Evolutionary conservation across 1,140 invertebrate genomes (phyloP).

Genomic region (Aphelenchoides besseyi): DNA sequence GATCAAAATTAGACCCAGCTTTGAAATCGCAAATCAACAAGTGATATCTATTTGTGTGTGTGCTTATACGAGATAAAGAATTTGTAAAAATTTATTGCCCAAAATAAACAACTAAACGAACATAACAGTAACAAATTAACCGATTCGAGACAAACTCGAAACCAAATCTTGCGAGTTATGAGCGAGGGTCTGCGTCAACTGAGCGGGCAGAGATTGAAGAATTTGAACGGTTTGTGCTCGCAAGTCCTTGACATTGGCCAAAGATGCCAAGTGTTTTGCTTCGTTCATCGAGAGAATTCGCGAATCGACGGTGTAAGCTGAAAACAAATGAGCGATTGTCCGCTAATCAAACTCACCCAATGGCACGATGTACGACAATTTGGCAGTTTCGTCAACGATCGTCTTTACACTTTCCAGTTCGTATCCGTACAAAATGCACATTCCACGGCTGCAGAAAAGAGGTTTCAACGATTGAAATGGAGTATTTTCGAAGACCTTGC

Average conservation of each 20-base stretch:
- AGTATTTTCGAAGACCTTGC: constrained; percentile 48
- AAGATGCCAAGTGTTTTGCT: constrained; percentile 33
- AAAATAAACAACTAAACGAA: neutral
- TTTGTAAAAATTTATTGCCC: neutral
- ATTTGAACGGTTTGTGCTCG: constrained; percentile 51
- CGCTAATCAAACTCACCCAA: constrained; percentile 33
- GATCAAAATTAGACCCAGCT: neutral
- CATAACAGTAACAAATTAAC: neutral
- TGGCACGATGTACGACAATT: constrained; percentile 44
- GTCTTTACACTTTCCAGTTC: constrained; percentile 38
- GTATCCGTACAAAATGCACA: constrained; percentile 36
- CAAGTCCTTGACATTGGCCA: constrained; percentile 38
- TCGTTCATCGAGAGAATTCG: constrained; percentile 44
- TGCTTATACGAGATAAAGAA: neutral
- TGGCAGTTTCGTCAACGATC: constrained; percentile 41
- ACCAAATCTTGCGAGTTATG: constrained; percentile 23
- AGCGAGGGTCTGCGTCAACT: constrained; percentile 31
- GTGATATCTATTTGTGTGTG: neutral
- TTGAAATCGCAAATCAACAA: neutral
- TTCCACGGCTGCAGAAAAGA: constrained; percentile 27
- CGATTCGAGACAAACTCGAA: constrained; percentile 14
- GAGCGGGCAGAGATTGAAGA: constrained; percentile 26
- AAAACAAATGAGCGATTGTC: constrained; percentile 20
- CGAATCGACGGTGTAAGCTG: constrained; percentile 38
- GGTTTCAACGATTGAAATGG: constrained; percentile 32